Percentiles rank a stretch among this genome's conserved stretches.
These are phyloP conservation scores for Enhydra lutris DNA, from an alignment of 2,113 vertebrate species.

Conservation along the genomic window DNA sequence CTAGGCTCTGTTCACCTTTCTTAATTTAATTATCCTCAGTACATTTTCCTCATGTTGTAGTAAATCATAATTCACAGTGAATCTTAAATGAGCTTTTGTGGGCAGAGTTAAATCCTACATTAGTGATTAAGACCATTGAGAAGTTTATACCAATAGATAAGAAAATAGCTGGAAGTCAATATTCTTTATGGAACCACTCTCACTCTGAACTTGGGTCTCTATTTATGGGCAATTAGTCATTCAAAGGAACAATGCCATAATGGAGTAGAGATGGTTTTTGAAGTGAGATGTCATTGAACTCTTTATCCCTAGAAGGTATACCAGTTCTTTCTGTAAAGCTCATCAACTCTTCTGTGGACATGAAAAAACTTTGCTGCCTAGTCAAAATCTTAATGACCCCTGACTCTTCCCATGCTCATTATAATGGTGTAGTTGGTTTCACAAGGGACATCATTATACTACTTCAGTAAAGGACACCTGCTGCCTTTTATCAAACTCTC, in stretches of 20 bases:
- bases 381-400: neutral
- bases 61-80: neutral
- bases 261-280: neutral
- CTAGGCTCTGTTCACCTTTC: neutral
- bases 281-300: neutral
- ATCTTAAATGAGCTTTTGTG: neutral
- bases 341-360: neutral
- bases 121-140: fast-evolving
- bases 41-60: neutral
- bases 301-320: neutral
- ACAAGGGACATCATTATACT: neutral
- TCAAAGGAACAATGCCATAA: neutral
- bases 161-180: neutral
- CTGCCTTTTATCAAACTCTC: neutral
- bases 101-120: neutral
- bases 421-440: neutral
- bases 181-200: neutral
- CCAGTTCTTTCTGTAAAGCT: neutral
- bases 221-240: neutral
- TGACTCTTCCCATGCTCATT: neutral
- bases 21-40: neutral
- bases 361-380: neutral
- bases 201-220: neutral
- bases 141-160: neutral
- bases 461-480: fast-evolving